A percentile compares a stretch with the other conserved stretches of the same genome.
phyloP scores from a whole-genome alignment of 1,140 invertebrate genomes.

The Drosophila truncata region DNA sequence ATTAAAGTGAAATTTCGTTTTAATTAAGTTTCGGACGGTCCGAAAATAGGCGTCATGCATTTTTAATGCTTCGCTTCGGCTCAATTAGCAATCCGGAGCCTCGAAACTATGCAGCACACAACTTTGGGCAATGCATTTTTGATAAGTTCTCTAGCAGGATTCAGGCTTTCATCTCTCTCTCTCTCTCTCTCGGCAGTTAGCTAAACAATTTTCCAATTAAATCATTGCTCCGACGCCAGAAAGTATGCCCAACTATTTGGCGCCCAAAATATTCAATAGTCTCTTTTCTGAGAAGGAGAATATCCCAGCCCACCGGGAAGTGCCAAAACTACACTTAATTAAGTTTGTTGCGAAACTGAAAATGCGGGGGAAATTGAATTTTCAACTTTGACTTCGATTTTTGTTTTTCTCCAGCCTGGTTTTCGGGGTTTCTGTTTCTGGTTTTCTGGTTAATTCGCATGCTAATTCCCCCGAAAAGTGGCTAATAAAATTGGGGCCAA shows the following conservation, averaged over 20 bases:
- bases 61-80: constrained; percentile 61
- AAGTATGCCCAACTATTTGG: constrained; percentile 71
- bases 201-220: constrained; percentile 76
- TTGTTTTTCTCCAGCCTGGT: constrained; percentile 14
- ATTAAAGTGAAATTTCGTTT: constrained; percentile 56
- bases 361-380: constrained; percentile 58
- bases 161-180: not conserved
- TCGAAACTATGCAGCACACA: constrained; percentile 47
- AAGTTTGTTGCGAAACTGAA: constrained; percentile 58
- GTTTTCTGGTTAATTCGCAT: constrained; percentile 59
- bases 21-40: constrained; percentile 59
- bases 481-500: constrained; percentile 60
- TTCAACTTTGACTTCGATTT: constrained; percentile 36
- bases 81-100: constrained; percentile 49
- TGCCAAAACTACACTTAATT: constrained; percentile 59
- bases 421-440: constrained; percentile 8
- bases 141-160: constrained; percentile 17
- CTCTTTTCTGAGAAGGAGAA: not conserved
- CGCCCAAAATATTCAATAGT: constrained; percentile 55
- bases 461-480: constrained; percentile 56
- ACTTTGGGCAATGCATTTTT: constrained; percentile 65
- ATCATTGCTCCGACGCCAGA: constrained; percentile 47
- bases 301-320: not conserved
- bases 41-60: constrained; percentile 54
- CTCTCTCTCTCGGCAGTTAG: constrained; percentile 19